Evolutionary conservation across 2,888 invertebrate genomes (phyloP).

Genomic region (Diarsia dahlii): DNA sequence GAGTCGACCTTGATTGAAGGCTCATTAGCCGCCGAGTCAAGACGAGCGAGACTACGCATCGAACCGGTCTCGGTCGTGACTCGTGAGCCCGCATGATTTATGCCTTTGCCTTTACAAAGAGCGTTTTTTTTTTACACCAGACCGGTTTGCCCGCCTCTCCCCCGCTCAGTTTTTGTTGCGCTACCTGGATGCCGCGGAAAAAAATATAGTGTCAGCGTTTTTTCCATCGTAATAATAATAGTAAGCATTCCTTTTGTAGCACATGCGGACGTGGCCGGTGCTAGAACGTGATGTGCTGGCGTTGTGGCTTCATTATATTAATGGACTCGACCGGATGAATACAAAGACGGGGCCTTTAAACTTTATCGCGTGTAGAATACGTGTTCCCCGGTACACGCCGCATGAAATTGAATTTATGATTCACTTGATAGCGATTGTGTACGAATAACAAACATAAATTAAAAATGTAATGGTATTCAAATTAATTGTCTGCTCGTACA

Average conservation of each 20-base stretch:
- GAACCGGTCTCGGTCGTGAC: conserved; percentile 86
- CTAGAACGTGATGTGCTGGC: conserved; percentile 86
- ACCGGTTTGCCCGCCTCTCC: conserved; percentile 84
- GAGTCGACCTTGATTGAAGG: conserved; percentile 89
- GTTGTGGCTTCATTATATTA: conserved; percentile 89
- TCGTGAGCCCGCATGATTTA: conserved; percentile 89
- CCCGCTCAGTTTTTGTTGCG: conserved; percentile 81
- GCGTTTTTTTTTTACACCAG: conserved; percentile 78
- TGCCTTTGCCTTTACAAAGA: conserved; percentile 84
- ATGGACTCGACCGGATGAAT: conserved; percentile 88
- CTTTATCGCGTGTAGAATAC: conserved; percentile 83
- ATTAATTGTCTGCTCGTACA: conserved; percentile 28
- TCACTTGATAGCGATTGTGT: conserved; percentile 68
- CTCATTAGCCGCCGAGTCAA: conserved; percentile 85
- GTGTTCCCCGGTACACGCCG: conserved; percentile 78
- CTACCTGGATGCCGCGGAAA: conserved; percentile 87
- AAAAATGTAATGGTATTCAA: conserved; percentile 33
- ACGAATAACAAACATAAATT: conserved; percentile 45
- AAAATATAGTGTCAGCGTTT: conserved; percentile 86
- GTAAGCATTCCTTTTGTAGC: conserved; percentile 88
- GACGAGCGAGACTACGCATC: conserved; percentile 77
- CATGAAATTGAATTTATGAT: conserved; percentile 80
- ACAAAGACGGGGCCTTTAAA: conserved; percentile 87
- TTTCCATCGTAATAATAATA: conserved; percentile 88
- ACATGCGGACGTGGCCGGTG: conserved; percentile 87